Conservation (phyloP, 2,797 vertebrate species). For the Sphenopsis melanotis region DNA sequence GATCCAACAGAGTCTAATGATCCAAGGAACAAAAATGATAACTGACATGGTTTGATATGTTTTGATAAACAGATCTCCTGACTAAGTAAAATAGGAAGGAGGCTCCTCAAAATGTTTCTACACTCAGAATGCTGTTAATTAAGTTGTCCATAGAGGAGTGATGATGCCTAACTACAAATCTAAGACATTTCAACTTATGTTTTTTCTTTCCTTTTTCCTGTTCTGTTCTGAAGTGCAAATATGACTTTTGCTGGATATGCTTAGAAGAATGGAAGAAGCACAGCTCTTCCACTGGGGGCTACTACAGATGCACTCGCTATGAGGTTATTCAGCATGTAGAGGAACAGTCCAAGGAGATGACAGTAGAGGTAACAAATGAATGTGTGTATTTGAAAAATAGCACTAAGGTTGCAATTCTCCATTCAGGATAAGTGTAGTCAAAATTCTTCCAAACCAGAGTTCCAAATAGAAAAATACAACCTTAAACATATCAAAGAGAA, state of each 20-base stretch:
- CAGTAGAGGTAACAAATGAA: constrained; percentile 85
- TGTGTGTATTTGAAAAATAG: not conserved
- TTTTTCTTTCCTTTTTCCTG: not conserved
- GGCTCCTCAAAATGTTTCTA: not conserved
- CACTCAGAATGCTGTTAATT: not conserved
- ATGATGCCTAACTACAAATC: not conserved
- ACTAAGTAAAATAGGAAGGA: not conserved
- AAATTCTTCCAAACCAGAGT: not conserved
- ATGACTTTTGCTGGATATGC: constrained; percentile 99
- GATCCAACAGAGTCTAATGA: not conserved
- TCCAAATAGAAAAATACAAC: not conserved
- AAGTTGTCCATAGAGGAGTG: not conserved
- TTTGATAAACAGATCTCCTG: not conserved
- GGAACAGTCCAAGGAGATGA: constrained; percentile 98
- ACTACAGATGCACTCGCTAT: constrained; percentile 97
- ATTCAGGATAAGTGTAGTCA: not conserved
- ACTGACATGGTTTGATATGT: not conserved
- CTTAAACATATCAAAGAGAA: not conserved
- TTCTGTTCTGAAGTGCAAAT: constrained; percentile 86
- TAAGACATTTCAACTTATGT: not conserved
- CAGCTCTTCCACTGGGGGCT: constrained; percentile 97
- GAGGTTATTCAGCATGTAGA: constrained; percentile 97
- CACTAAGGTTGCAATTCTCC: not conserved
- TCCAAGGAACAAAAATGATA: not conserved
- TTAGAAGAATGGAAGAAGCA: constrained; percentile 99